A percentile compares a stretch with the other conserved stretches of the same genome.
These are phyloP conservation scores for Alsophila aescularia DNA, from an alignment of 2,888 invertebrate species.

Conservation along the genomic window DNA sequence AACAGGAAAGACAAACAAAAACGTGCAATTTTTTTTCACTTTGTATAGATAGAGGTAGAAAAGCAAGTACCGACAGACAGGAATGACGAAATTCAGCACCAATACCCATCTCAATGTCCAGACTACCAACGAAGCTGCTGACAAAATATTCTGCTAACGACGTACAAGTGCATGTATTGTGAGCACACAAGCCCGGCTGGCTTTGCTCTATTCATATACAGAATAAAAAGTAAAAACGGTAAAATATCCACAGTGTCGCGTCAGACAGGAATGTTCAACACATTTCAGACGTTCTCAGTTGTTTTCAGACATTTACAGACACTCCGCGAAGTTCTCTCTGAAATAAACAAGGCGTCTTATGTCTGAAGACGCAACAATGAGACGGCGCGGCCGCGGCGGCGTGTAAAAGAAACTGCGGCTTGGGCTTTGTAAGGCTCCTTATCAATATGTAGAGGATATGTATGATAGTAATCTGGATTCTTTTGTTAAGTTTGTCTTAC, in stretches of 20 bases:
- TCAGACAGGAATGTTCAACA: slow-evolving; percentile 41
- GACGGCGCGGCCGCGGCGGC: no score
- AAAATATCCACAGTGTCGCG: slow-evolving; percentile 33
- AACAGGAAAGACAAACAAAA: background rate
- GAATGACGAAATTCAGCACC: slow-evolving; percentile 12
- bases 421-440: slow-evolving; percentile 11
- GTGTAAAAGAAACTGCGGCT: slow-evolving; percentile 14
- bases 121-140: slow-evolving; percentile 8
- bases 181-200: slow-evolving; percentile 28
- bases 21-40: background rate
- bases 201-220: slow-evolving; percentile 33
- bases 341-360: slow-evolving; percentile 39
- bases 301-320: slow-evolving; percentile 23
- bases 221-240: slow-evolving; percentile 40
- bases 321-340: slow-evolving; percentile 24
- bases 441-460: background rate
- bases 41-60: slow-evolving; percentile 5
- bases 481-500: background rate
- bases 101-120: slow-evolving; percentile 14
- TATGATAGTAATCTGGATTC: background rate
- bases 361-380: slow-evolving; percentile 35
- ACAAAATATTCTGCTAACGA: slow-evolving; percentile 20
- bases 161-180: slow-evolving; percentile 14
- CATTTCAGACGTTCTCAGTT: slow-evolving; percentile 36
- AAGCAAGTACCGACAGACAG: background rate